These are phyloP conservation scores for Aramus guarauna DNA, from an alignment of 2,113 vertebrate genomes.

Conservation along the genomic window DNA sequence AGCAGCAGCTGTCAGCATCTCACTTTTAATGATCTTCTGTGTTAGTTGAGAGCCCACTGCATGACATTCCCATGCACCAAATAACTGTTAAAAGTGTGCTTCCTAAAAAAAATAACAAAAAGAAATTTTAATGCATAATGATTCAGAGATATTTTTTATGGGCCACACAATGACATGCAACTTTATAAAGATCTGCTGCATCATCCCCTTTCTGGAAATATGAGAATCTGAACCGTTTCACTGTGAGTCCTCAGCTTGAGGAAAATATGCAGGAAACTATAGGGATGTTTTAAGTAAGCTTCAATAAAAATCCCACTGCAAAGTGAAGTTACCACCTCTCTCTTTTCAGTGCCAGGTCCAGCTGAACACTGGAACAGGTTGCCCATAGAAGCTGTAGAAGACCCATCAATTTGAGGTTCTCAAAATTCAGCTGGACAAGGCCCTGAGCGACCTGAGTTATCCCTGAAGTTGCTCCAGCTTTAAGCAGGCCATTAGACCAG, in stretches of 20 bases:
- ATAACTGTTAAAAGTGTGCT: not conserved
- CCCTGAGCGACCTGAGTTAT: not conserved
- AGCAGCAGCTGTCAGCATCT: not conserved
- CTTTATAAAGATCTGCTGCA: not conserved
- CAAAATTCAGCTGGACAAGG: not conserved
- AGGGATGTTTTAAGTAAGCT: not conserved
- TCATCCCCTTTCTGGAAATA: not conserved
- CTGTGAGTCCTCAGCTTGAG: not conserved
- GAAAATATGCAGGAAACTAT: not conserved
- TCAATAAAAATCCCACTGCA: not conserved
- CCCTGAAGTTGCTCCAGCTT: not conserved
- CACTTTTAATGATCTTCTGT: not conserved
- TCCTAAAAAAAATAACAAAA: not conserved
- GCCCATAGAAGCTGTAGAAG: not conserved
- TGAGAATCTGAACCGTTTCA: not conserved
- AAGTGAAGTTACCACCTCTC: not conserved
- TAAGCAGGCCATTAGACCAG: not conserved
- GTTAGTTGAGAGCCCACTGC: not conserved
- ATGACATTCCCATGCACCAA: not conserved
- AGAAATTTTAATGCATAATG: not conserved
- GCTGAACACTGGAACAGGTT: not conserved
- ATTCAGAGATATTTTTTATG: not conserved
- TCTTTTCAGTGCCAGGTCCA: not conserved
- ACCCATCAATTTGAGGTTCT: not conserved
- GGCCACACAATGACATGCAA: not conserved